Conservation (phyloP, 1,140 invertebrate species). For the Phocides pigmalion region DNA sequence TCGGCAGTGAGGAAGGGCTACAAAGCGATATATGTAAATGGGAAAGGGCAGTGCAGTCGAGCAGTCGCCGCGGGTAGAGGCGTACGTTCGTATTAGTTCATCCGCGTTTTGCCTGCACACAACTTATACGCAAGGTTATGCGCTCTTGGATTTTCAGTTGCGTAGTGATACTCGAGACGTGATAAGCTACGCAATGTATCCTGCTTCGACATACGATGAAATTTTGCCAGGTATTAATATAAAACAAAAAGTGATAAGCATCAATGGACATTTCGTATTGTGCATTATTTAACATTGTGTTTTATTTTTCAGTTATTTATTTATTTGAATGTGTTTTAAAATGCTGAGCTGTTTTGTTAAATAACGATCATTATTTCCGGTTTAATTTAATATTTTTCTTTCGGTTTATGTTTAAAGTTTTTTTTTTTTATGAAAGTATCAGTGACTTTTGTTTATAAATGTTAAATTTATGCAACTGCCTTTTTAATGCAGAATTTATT, state of each 20-base stretch:
- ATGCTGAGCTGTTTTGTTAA: no score
- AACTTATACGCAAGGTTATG: constrained; percentile 44
- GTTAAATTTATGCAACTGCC: no score
- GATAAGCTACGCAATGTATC: constrained; percentile 65
- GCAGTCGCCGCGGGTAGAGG: constrained; percentile 45
- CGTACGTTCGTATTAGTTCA: constrained; percentile 56
- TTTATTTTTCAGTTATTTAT: constrained; percentile 13
- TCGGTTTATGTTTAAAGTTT: no score
- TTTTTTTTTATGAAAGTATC: no score
- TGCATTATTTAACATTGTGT: neutral
- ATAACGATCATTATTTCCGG: no score
- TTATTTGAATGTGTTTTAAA: neutral
- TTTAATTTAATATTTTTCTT: no score
- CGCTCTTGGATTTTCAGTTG: constrained; percentile 35
- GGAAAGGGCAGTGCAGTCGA: constrained; percentile 78
- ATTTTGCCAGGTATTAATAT: constrained; percentile 62
- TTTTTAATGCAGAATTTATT: no score
- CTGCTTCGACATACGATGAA: constrained; percentile 65
- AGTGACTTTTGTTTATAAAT: no score
- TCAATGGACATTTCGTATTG: neutral
- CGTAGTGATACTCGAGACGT: constrained; percentile 32
- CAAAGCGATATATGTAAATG: constrained; percentile 78
- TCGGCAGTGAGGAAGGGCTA: constrained; percentile 78
- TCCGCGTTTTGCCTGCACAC: constrained; percentile 49
- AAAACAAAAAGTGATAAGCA: neutral